These are phyloP conservation scores for Zalophus californianus DNA, from an alignment of 2,797 vertebrate species.

Conservation along the genomic window DNA sequence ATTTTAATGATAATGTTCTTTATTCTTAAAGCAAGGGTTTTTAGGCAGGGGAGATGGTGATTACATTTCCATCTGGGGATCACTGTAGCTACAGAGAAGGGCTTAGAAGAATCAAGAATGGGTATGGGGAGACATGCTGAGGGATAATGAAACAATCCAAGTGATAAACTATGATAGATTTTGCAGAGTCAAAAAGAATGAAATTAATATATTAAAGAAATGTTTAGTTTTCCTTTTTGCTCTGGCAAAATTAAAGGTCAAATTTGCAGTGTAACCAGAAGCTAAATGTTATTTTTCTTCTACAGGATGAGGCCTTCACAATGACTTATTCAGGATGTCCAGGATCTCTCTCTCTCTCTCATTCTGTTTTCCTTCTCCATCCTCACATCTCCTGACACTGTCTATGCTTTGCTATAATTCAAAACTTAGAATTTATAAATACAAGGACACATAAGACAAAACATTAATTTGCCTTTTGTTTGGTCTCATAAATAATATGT, in stretches of 20 bases:
- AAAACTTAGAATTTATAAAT: neutral
- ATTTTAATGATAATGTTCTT: neutral
- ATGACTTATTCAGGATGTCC: neutral
- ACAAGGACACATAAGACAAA: neutral
- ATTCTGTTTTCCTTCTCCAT: neutral
- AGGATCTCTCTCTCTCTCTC: neutral
- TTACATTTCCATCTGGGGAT: neutral
- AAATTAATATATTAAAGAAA: neutral
- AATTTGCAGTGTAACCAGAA: neutral
- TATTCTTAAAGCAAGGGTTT: neutral
- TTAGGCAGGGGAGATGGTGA: neutral
- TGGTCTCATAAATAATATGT: neutral
- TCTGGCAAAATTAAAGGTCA: neutral
- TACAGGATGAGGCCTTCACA: neutral
- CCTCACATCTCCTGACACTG: neutral
- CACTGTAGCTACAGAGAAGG: neutral
- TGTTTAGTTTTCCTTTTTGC: neutral
- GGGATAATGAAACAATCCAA: neutral
- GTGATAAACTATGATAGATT: neutral
- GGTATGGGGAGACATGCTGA: neutral
- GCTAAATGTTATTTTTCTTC: neutral
- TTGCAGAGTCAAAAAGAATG: neutral
- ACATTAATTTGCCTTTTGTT: neutral
- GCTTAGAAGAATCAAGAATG: neutral
- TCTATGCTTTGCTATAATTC: neutral